Evolutionary conservation across 2,113 vertebrate genomes (phyloP), one percentile per base, ranked within the genome.

Genomic region (Atherinomorus stipes): DNA sequence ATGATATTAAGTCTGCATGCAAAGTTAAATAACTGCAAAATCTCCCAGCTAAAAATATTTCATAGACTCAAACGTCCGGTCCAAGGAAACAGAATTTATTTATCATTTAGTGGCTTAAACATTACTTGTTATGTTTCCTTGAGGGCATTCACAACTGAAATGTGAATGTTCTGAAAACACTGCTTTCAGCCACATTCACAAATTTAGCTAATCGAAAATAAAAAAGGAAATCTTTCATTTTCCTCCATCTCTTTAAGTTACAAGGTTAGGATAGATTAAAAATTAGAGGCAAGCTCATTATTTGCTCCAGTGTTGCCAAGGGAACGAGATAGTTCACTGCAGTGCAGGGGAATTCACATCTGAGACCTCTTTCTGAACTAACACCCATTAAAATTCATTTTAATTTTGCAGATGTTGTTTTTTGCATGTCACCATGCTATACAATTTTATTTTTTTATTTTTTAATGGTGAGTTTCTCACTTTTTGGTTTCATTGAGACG

Each of bases 391-490:
- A 87, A 87, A 67, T 85, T 78, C 84, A 86, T 91, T 90, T 90
- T 91, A 73, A 89, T 84, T 86, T 89, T 77, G 81, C 88, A 84
- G 68, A 88, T 76, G 76, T 86, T 65, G 76, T 57, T 90, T 89
- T 74, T 87, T 93, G 92, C 93, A 95, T 94, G 94, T 67, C 59
- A 79, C 84, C 91, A 92, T 92, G 68, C 89, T 84, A 71, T 80
- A 53, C 76, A 19, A 38, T 89, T 87, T 71, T 72, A 23, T 81
- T 90, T 34, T 34, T 88, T 71, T 72, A 26, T 83, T 90, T 88
- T 60, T 83, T 84, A 65, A 47, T 78, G 70, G 62, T 62, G 59
- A 76, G 65, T 83, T 81, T 70, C 78, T 87, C 11, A 52, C 64
- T 85, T 88, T 83, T 84, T 85, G 65, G 62, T 88, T 85, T 84